Base-by-base conservation (phyloP, 1,140 invertebrate genomes). In the Aporrectodea caliginosa region DNA sequence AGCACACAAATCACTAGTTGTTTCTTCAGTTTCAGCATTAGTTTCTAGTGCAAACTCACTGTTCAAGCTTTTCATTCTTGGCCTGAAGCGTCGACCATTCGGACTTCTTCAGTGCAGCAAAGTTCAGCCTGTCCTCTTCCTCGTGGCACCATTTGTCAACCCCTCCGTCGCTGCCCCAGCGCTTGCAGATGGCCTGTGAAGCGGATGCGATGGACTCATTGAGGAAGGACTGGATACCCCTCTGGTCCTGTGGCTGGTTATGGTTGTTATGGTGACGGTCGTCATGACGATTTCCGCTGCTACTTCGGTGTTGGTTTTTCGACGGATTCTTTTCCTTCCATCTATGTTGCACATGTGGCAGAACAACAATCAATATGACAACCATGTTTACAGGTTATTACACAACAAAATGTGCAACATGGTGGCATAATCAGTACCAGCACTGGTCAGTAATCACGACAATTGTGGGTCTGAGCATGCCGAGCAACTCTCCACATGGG, bases 91-190 rank as follows among this genome's bases (percentile, higher is more conserved):
- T 58, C 43, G 43, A 6, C 6, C 6, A 58, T 58, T 6, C 43
- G 6, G 43, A 58, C 6, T 58, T 58, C 22, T 58, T 58, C 6
- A 58, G 43, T 58, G 43, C 6, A 22, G 43, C 43, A 58, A 58
- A 58, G 43, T 58, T 58, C 6, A 58, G 43, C 43, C 43, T 6
- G 22, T 58, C 43, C 43, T 32, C 34, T 22, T 27, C 16, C 31
- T 34, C 73, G 68, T 31, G 29, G 14, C 76, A 78, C n/a, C 82
- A 75, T 16, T 86, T 84, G n/a, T 85, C 84, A 29, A 35, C 32
- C 2, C 78, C 70, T 29, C 72, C 70, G 2, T 43, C 35, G 68
- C 73, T 29, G 27, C 71, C 74, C 74, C 75, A 73, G 43, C 74
- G 68, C 30, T 80, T 43, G 69, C 75, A 76, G 27, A 76, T 76